Conservation (phyloP, 2,888 invertebrate species). For the Anticlea derivata region DNA sequence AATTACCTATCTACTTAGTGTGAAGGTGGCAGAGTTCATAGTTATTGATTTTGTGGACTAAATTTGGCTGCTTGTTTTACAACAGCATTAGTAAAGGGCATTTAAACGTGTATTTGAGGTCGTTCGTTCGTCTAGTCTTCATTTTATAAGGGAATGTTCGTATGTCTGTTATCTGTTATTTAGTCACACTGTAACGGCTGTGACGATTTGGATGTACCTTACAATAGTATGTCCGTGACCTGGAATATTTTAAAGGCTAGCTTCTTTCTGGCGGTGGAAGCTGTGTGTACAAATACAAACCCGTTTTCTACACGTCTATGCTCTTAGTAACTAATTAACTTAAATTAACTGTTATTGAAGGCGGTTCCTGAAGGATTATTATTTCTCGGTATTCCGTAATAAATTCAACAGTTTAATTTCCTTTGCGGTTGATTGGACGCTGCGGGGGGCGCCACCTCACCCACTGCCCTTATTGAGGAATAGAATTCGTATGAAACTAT, state of each 20-base stretch:
- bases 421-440: constrained; percentile 67
- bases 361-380: constrained; percentile 49
- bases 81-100: too few relatives aligned
- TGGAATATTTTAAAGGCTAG: too few relatives aligned
- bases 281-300: too few relatives aligned
- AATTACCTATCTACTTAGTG: constrained; percentile 12
- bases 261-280: too few relatives aligned
- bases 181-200: too few relatives aligned
- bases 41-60: constrained; percentile 11
- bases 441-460: constrained; percentile 40
- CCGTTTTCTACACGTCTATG: neutral
- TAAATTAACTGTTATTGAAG: constrained; percentile 45
- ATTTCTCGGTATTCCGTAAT: constrained; percentile 56
- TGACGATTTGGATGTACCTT: too few relatives aligned
- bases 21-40: constrained; percentile 1
- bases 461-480: constrained; percentile 37
- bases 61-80: neutral
- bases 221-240: too few relatives aligned
- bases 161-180: too few relatives aligned
- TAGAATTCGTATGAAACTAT: constrained; percentile 39
- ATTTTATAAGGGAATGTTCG: too few relatives aligned
- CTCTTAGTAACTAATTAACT: constrained; percentile 8
- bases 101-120: too few relatives aligned
- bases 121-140: too few relatives aligned
- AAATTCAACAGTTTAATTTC: constrained; percentile 73